Evolutionary conservation across 2,888 invertebrate species (phyloP).

Genomic region (Hydroisotoma schaefferi): DNA sequence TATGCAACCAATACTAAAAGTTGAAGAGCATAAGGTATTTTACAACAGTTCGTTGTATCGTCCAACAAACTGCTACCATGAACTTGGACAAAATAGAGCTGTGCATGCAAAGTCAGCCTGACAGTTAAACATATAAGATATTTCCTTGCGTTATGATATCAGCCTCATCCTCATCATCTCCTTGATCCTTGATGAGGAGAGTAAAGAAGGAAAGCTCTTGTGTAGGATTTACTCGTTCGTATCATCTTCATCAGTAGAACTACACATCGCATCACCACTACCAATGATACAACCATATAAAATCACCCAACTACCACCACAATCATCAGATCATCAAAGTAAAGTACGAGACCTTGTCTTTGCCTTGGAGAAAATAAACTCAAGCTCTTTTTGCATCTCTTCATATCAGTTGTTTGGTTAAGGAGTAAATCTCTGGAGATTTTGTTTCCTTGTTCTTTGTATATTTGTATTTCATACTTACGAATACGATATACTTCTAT

Average conservation of each 20-base stretch:
- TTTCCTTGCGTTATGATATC: too few species aligned
- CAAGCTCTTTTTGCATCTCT: not conserved
- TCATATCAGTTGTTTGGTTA: not conserved
- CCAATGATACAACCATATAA: too few species aligned
- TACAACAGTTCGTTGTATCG: too few species aligned
- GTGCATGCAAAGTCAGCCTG: slow-evolving; percentile 3
- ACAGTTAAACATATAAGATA: not conserved
- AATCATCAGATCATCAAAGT: slow-evolving; percentile 4
- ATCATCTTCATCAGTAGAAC: not conserved
- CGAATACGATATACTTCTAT: slow-evolving; percentile 3
- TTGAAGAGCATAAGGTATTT: not conserved
- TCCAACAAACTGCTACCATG: too few species aligned
- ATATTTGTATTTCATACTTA: slow-evolving; percentile 24
- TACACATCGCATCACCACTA: not conserved
- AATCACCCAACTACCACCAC: too few species aligned
- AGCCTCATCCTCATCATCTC: not conserved
- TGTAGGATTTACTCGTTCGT: too few species aligned
- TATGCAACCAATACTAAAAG: not conserved
- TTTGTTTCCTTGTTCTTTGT: slow-evolving; percentile 19
- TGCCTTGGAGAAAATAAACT: slow-evolving; percentile 1
- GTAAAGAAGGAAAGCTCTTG: slow-evolving; percentile 1
- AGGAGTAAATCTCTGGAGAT: slow-evolving; percentile 31
- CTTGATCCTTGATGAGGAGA: not conserved
- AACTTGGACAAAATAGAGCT: too few species aligned
- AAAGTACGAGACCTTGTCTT: not conserved